Evolutionary conservation across 1,140 invertebrate species (phyloP), one percentile per base, ranked within the genome.

Genomic region (Chironomus tepperi): DNA sequence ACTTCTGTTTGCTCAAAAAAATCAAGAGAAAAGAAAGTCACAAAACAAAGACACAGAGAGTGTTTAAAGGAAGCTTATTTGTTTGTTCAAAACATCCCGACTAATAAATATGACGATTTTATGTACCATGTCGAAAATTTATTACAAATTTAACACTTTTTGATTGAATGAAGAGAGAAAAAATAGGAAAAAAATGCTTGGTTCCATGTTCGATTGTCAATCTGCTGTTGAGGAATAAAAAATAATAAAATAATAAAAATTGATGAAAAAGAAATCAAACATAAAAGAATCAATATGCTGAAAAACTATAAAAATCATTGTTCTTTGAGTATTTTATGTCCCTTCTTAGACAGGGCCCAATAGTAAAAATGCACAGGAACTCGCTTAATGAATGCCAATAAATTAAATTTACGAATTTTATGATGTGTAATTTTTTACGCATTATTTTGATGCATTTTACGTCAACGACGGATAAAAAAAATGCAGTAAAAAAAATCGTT

Each of bases 361-460:
- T 12, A 7, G n/a, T n/a, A 57, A 57, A 57, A 57, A 57, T 57
- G n/a, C 8, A 12, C 47, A 10, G 47, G 18, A 70, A 34, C n/a
- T 19, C 9, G 16, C 18, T 70, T 70, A 70, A 70, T 70, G 65
- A 70, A 21, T 70, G 65, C 9, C 65, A 21, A 70, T 70, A 70
- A 70, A 70, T 70, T 18, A 70, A 70, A 70, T 70, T 70, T 70
- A 9, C 19, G 65, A 21, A 70, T 70, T 70, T 70, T 70, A 70
- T 70, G 16, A 70, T 70, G 65, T 70, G 65, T 70, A 70, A 70
- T 70, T 70, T 70, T 70, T 70, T 70, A 70, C 65, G 65, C 65
- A 70, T 70, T 34, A 34, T 34, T 34, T 70, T 57, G 47, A 70
- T 70, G 65, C 65, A 70, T 70, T 70, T 70, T 70, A 7, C 65